Base-by-base conservation (phyloP, 2,113 vertebrate species). In the Morone saxatilis region DNA sequence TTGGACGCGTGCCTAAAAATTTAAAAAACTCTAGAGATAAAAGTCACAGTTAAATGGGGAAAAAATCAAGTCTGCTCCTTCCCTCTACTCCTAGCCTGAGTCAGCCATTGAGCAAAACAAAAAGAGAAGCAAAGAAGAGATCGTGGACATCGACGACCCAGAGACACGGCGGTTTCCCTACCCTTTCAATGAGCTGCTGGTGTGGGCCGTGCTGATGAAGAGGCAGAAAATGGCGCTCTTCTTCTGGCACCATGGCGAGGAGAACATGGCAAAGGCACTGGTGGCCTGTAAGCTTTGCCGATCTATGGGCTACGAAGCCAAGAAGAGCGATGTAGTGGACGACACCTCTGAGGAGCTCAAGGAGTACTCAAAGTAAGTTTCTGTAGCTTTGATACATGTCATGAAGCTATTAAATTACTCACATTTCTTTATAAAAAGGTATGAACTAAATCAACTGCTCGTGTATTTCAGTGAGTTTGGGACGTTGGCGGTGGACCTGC, bases 191-290 rank as follows among this genome's bases (percentile, higher is more conserved):
- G 98, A 99, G 92, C 95, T 99, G 68, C 91, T 99, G 81, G 97
- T 99, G 81, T 99, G 98, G 98, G 97, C 98, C 0, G 98, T 99
- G 81, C 94, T 99, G 71, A 97, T 99, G 98, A 99, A 99, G 94
- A 96, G 98, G 76, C 98, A 99, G 91, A 97, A 97, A 87, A 99
- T 99, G 98, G 96, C 98, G 0, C 97, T 99, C 7, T 99, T 99
- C 93, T 97, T 99, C 92, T 99, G 98, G 98, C 97, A 99, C 91
- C 98, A 99, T 1, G 98, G 98, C 0, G 98, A 99, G 90, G 98
- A 99, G 92, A 98, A 97, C 90, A 99, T 99, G 98, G 98, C 98
- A 1, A 99, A 99, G 92, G 98, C 98, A 0, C 92, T 99, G 87
- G 98, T 99, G 87, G 98, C 98, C 72, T 99, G 97, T 91, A 99